These are phyloP conservation scores for Drosophila anomelani DNA, from an alignment of 2,888 invertebrate species.

Conservation along the genomic window DNA sequence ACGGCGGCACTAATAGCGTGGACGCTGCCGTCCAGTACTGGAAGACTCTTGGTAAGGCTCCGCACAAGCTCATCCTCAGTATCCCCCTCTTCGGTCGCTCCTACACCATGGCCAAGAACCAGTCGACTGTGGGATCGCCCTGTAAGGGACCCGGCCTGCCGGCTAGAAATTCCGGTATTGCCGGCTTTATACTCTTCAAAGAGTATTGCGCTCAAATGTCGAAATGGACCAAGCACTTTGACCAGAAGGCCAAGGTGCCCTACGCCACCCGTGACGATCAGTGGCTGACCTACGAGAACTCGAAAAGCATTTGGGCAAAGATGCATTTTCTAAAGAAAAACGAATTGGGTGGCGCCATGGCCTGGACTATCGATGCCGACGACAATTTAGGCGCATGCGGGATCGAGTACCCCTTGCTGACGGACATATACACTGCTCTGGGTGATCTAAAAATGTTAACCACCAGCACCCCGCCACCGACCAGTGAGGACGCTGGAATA, in stretches of 20 bases:
- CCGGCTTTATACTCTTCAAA: slow-evolving; percentile 54
- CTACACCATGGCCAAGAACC: slow-evolving; percentile 88
- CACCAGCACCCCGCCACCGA: slow-evolving; percentile 21
- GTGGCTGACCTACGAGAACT: slow-evolving; percentile 96
- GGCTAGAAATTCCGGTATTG: slow-evolving; percentile 17
- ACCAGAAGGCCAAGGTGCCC: slow-evolving; percentile 85
- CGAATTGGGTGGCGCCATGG: slow-evolving; percentile 89
- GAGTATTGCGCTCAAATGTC: slow-evolving; percentile 46
- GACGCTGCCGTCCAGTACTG: slow-evolving; percentile 44
- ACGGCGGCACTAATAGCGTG: slow-evolving; percentile 29
- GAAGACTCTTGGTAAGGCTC: slow-evolving; percentile 14
- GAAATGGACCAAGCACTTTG: slow-evolving; percentile 68
- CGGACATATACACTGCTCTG: slow-evolving; percentile 35
- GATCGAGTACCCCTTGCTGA: slow-evolving; percentile 20
- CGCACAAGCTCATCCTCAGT: slow-evolving; percentile 55
- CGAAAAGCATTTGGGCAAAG: slow-evolving; percentile 91
- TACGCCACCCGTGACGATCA: slow-evolving; percentile 93
- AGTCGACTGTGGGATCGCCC: slow-evolving; percentile 32
- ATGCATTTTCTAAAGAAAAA: slow-evolving; percentile 91
- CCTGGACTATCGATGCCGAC: slow-evolving; percentile 93
- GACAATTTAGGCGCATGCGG: slow-evolving; percentile 94
- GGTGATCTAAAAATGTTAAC: slow-evolving; percentile 38
- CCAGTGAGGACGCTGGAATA: slow-evolving; percentile 41
- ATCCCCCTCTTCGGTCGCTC: slow-evolving; percentile 83
- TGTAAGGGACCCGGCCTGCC: slow-evolving; percentile 50